Base-by-base conservation (phyloP, 2,113 vertebrate species). In the Prunella fulvescens region DNA sequence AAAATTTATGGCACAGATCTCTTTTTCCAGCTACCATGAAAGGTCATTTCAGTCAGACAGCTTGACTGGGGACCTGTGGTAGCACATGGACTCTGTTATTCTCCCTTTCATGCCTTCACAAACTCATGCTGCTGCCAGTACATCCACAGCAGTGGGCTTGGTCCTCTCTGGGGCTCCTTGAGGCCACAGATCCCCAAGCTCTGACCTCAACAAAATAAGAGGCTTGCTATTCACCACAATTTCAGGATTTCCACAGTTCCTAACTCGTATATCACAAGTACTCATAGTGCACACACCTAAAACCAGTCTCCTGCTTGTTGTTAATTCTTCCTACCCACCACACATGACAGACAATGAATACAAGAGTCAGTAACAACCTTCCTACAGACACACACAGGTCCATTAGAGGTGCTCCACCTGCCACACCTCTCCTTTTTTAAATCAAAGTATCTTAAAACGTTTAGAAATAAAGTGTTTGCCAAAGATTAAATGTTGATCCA, bases 331-430 rank as follows among this genome's bases (percentile, higher is more conserved):
- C 58, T n/a, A 19, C 12, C 35, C 60, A 37, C 33, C 50, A 22
- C 53, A 26, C 23, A 19, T 1, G 6, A 16, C 19, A 31, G 15
- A 39, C 0, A 5, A 24, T 1, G 1, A 66, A 45, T 4, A 37
- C 13, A 10, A 39, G 42, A 70, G 37, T 10, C 35, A 61, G 37
- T 37, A 13, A 17, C 10, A 14, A 37, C n/a, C 8, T 35, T 64
- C 44, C 53, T 47, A 53, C 39, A 12, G 47, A 56, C 19, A 35
- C 45, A 53, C 29, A 50, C 25, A 14, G 7, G 16, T 72, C 45
- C 3, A 3, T 7, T 31, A 69, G 25, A 61, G 39, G n/a, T 22
- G 28, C 54, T 85, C 60, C 50, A 69, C 65, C 35, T 35, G 15
- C 73, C 79, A 69, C 69, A 58, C 22, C 39, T 84, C n/a, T 26